Evolutionary conservation across 92 coral and sea anemone genomes (phyloP).

Genomic region (Porites evermanni): DNA sequence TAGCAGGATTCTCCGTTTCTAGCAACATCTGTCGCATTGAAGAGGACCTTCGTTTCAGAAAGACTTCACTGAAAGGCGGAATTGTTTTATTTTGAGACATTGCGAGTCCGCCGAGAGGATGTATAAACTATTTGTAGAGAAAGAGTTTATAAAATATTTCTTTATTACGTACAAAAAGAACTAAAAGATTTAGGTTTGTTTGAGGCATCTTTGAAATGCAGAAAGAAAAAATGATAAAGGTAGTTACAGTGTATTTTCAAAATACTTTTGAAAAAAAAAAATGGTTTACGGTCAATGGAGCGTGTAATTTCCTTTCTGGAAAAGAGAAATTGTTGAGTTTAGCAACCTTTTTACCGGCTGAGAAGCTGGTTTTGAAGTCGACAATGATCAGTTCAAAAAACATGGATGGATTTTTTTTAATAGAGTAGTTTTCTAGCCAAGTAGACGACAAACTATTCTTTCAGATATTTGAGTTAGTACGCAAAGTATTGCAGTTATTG

Average conservation of each 20-base stretch:
- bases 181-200: conserved; percentile 8
- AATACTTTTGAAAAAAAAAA: background rate
- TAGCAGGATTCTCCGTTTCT: no score
- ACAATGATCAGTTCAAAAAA: background rate
- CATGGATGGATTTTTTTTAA: background rate
- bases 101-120: no score
- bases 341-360: background rate
- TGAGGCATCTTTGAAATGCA: background rate
- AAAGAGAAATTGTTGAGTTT: background rate
- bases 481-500: no score
- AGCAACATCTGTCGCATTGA: no score
- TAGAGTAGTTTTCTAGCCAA: no score
- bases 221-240: background rate
- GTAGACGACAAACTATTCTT: no score
- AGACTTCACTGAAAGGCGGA: background rate
- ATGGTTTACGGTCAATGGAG: background rate
- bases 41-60: background rate
- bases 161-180: background rate
- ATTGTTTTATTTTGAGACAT: conserved; percentile 2
- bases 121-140: background rate
- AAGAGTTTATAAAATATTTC: background rate
- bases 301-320: background rate
- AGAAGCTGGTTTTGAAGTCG: background rate
- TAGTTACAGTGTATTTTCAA: no score
- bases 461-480: conserved; percentile 46